These are phyloP conservation scores for Scolanthus callimorphus DNA, from an alignment of 92 coral and sea anemone species.

Conservation along the genomic window DNA sequence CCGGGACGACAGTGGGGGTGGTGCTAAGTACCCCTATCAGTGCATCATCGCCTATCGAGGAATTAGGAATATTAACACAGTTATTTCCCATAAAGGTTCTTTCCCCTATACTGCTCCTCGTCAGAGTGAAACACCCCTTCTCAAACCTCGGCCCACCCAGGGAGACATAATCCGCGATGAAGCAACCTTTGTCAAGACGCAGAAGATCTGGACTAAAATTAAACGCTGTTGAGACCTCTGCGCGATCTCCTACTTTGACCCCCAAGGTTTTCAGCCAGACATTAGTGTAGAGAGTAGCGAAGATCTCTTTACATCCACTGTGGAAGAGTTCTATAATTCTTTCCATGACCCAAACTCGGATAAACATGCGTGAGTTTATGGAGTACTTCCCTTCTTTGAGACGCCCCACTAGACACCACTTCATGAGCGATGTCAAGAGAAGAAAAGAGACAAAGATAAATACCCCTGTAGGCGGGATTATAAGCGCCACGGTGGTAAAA, in stretches of 20 bases:
- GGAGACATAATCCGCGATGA: slow-evolving; percentile 13
- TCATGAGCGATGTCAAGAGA: slow-evolving; percentile 1
- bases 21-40: slow-evolving; percentile 9
- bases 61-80: neutral
- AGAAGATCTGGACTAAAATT: slow-evolving; percentile 6
- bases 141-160: slow-evolving; percentile 7
- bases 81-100: slow-evolving; percentile 12
- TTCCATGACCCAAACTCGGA: slow-evolving; percentile 5
- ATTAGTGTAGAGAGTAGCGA: slow-evolving; percentile 13
- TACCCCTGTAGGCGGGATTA: neutral
- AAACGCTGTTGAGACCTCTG: slow-evolving; percentile 8
- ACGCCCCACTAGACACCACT: slow-evolving; percentile 5
- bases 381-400: slow-evolving; percentile 3
- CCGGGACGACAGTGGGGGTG: slow-evolving; percentile 4
- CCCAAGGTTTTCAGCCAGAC: slow-evolving; percentile 11
- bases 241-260: neutral
- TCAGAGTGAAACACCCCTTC: slow-evolving; percentile 2
- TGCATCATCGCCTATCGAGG: slow-evolving; percentile 1
- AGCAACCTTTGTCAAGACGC: slow-evolving; percentile 1
- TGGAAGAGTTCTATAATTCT: slow-evolving; percentile 1
- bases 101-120: neutral
- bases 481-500: neutral
- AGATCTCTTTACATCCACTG: neutral
- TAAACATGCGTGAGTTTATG: slow-evolving; percentile 4
- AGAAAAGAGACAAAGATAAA: neutral